phyloP scores from a whole-genome alignment of 2,888 invertebrate genomes.

The Tenthredo livida region DNA sequence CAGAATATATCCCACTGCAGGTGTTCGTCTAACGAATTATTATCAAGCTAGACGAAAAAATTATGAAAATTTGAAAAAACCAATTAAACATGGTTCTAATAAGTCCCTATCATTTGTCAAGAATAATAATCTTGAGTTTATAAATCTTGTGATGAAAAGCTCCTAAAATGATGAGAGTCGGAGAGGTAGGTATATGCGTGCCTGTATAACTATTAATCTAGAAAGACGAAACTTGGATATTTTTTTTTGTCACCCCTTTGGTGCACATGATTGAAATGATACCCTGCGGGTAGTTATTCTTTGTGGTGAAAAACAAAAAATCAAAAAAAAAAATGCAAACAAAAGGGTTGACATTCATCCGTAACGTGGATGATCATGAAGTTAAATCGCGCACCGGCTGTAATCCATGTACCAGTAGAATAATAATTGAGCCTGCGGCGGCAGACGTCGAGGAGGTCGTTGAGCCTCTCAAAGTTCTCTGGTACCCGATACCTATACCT shows the following conservation, averaged over 20 bases:
- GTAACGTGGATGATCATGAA: not conserved
- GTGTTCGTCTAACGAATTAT: too few relatives aligned
- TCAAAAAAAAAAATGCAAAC: not conserved
- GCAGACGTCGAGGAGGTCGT: constrained; percentile 51
- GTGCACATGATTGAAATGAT: not conserved
- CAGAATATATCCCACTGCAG: too few relatives aligned
- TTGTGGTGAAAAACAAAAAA: too few relatives aligned
- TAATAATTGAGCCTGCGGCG: not conserved
- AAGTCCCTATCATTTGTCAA: not conserved
- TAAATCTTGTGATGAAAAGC: not conserved
- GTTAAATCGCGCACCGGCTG: constrained; percentile 2
- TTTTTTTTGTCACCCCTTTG: not conserved
- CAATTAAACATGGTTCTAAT: too few relatives aligned
- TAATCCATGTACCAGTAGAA: not conserved
- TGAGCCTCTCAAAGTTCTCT: constrained; percentile 52
- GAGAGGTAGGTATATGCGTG: too few relatives aligned
- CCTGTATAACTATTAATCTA: too few relatives aligned
- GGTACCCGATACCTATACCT: constrained; percentile 47
- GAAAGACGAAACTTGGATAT: not conserved
- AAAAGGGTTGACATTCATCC: not conserved
- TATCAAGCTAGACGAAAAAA: too few relatives aligned
- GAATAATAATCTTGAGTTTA: not conserved
- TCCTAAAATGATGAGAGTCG: not conserved
- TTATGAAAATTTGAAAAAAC: too few relatives aligned
- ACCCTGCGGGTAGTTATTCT: not conserved